Evolutionary conservation across 2,797 vertebrate genomes (phyloP).

Genomic region (Sciurus vulgaris): DNA sequence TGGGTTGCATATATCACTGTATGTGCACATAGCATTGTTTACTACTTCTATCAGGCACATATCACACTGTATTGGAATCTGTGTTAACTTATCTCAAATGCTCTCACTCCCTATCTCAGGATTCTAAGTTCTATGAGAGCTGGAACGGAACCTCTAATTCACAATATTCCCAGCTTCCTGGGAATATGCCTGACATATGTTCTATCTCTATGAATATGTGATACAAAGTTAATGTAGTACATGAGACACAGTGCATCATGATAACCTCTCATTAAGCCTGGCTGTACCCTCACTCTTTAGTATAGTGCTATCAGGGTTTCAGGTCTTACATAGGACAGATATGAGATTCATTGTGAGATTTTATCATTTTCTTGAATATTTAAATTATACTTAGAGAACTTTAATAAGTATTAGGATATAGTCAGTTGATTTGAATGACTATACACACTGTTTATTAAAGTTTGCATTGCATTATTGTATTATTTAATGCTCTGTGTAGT

Average conservation of each 20-base stretch:
- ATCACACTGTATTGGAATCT: not conserved
- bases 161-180: not conserved
- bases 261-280: not conserved
- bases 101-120: not conserved
- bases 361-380: not conserved
- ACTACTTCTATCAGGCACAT: not conserved
- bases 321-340: not conserved
- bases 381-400: slow-evolving; percentile 8
- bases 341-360: not conserved
- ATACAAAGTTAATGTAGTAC: not conserved
- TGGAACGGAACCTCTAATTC: not conserved
- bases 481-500: not conserved
- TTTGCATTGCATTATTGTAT: not conserved
- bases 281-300: not conserved
- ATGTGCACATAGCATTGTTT: not conserved
- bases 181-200: not conserved
- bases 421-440: slow-evolving; percentile 9
- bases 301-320: not conserved
- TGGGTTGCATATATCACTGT: not conserved
- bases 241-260: not conserved
- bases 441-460: not conserved
- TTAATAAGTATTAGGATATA: not conserved
- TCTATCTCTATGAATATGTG: not conserved
- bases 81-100: not conserved
- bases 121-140: not conserved